phyloP scores from a whole-genome alignment of 2,113 vertebrate genomes.

The Catharus bicknelli region DNA sequence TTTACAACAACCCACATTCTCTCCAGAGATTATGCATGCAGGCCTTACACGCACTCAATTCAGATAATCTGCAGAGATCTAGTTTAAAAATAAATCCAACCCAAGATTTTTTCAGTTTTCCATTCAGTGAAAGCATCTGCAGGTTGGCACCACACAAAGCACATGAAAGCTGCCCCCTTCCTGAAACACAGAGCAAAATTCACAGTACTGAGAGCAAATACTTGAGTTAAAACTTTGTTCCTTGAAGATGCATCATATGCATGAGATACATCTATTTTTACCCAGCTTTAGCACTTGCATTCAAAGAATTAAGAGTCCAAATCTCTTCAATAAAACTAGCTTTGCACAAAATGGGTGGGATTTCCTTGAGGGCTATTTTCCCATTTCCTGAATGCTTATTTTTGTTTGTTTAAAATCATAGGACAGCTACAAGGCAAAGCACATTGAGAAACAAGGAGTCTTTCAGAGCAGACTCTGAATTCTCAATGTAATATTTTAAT shows the following conservation, averaged over 20 bases:
- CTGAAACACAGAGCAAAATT: neutral
- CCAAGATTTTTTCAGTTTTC: neutral
- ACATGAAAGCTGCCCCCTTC: neutral
- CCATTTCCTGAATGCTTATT: neutral
- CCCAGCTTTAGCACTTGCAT: neutral
- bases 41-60: neutral
- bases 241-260: neutral
- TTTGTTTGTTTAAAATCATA: neutral
- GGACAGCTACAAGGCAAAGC: neutral
- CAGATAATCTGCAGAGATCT: neutral
- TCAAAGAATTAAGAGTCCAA: neutral
- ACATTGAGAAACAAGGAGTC: neutral
- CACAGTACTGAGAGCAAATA: neutral
- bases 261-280: neutral
- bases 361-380: neutral
- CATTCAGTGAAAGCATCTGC: neutral
- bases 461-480: neutral
- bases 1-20: neutral
- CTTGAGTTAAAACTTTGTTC: fast-evolving
- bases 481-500: neutral
- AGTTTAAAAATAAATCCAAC: neutral
- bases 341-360: neutral
- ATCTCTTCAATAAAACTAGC: neutral
- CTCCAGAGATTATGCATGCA: neutral
- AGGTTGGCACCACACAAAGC: fast-evolving